Evolutionary conservation across 2,113 vertebrate genomes (phyloP).

Genomic region (Gobius niger): DNA sequence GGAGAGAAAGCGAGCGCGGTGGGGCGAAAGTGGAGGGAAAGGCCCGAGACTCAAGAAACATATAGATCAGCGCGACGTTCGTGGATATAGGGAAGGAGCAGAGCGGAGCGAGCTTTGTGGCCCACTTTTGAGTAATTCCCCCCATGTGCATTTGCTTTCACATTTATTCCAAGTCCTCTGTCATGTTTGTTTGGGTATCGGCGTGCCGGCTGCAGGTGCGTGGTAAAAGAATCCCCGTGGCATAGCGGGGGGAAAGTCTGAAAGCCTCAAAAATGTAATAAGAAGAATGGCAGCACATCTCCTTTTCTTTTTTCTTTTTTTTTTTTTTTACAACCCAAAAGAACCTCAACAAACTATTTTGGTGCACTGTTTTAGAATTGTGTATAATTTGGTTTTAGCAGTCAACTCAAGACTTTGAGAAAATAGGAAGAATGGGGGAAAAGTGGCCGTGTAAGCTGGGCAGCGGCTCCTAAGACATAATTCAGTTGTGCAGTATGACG

Average conservation of each 20-base stretch:
- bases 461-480: too few relatives aligned
- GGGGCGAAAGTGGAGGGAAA: neutral
- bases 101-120: conserved; percentile 14
- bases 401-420: too few relatives aligned
- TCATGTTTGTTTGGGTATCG: neutral
- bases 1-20: neutral
- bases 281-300: too few relatives aligned
- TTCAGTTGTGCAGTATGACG: too few relatives aligned
- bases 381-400: too few relatives aligned
- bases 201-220: conserved; percentile 37
- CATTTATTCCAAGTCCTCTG: conserved; percentile 10
- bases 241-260: conserved; percentile 1
- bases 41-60: conserved; percentile 26
- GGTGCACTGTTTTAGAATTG: too few relatives aligned
- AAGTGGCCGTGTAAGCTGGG: too few relatives aligned
- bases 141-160: conserved; percentile 15
- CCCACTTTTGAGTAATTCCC: neutral
- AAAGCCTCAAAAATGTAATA: neutral
- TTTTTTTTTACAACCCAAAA: too few relatives aligned
- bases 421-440: too few relatives aligned
- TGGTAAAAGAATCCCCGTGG: neutral
- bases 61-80: conserved; percentile 41
- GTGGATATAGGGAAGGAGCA: neutral
- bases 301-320: too few relatives aligned
- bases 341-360: too few relatives aligned